A percentile compares a stretch with the other conserved stretches of the same genome.
Conservation (phyloP, 2,797 vertebrate species). For the Cyclopterus lumpus region DNA sequence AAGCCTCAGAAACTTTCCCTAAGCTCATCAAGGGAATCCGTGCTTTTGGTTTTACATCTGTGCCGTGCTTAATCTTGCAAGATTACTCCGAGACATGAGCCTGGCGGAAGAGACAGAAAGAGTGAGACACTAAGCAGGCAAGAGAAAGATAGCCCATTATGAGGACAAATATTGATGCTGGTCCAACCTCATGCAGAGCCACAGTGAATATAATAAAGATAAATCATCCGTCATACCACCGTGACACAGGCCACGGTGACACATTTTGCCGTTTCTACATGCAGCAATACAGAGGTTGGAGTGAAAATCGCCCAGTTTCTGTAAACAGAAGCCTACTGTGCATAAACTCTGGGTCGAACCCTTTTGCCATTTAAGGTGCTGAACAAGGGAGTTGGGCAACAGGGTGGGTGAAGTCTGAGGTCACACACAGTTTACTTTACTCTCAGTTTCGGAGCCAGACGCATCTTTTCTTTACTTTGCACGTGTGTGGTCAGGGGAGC, state of each 20-base stretch:
- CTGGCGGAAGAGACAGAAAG: constrained; percentile 1
- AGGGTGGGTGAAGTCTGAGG: constrained; percentile 47
- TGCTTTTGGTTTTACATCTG: constrained; percentile 57
- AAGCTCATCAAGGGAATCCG: constrained; percentile 71
- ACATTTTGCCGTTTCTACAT: constrained; percentile 39
- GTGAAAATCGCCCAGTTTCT: constrained; percentile 63
- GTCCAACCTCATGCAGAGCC: constrained; percentile 31
- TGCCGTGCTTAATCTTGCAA: constrained; percentile 49
- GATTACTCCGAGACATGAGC: constrained; percentile 58
- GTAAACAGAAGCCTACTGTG: constrained; percentile 66
- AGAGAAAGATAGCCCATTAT: constrained; percentile 13
- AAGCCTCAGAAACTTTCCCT: constrained; percentile 67
- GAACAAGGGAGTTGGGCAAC: constrained; percentile 40
- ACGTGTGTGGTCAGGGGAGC: constrained; percentile 59
- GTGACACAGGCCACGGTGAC: constrained; percentile 3
- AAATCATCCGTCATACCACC: constrained; percentile 28
- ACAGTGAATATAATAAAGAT: constrained; percentile 34
- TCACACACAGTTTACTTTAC: constrained; percentile 69
- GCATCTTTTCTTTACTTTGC: constrained; percentile 59
- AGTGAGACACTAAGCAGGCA: constrained; percentile 9
- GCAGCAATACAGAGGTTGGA: constrained; percentile 38
- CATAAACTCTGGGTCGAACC: constrained; percentile 60
- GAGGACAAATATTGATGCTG: constrained; percentile 31
- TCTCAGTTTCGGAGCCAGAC: constrained; percentile 52
- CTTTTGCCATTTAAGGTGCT: constrained; percentile 75